Evolutionary conservation across 2,888 invertebrate species (phyloP).

Genomic region (Drosophila kokeensis): DNA sequence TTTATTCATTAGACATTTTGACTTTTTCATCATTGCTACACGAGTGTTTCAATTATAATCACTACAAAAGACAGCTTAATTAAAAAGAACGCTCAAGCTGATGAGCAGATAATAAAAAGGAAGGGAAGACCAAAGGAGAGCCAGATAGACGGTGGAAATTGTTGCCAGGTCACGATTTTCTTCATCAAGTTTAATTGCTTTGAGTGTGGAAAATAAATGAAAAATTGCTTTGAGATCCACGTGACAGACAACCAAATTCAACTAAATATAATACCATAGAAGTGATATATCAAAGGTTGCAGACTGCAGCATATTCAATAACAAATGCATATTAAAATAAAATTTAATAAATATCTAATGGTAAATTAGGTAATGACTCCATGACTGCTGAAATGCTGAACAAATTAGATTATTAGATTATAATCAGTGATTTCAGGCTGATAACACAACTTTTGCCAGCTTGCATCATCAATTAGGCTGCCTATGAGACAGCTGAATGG

Average conservation of each 20-base stretch:
- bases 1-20: not conserved
- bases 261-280: conserved; percentile 5
- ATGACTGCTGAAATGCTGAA: not conserved
- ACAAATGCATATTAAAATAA: not conserved
- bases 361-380: not conserved
- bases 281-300: conserved; percentile 17
- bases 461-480: not conserved
- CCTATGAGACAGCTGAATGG: not conserved
- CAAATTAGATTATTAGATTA: not conserved
- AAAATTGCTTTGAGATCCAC: conserved; percentile 11
- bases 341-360: not conserved
- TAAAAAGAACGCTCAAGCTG: conserved; percentile 41
- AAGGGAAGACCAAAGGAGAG: not conserved
- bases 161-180: conserved; percentile 33
- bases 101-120: not conserved
- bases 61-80: conserved; percentile 54
- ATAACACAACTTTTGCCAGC: not conserved
- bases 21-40: conserved; percentile 7
- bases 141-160: not conserved
- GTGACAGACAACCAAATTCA: conserved; percentile 2
- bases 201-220: conserved; percentile 3
- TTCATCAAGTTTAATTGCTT: conserved; percentile 31
- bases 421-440: not conserved
- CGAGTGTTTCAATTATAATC: conserved; percentile 56
- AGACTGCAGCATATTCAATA: not conserved